Percentiles rank a stretch among this genome's conserved stretches.
These are phyloP conservation scores for Cheilosia scutellata DNA, from an alignment of 2,888 invertebrate species.

Conservation along the genomic window DNA sequence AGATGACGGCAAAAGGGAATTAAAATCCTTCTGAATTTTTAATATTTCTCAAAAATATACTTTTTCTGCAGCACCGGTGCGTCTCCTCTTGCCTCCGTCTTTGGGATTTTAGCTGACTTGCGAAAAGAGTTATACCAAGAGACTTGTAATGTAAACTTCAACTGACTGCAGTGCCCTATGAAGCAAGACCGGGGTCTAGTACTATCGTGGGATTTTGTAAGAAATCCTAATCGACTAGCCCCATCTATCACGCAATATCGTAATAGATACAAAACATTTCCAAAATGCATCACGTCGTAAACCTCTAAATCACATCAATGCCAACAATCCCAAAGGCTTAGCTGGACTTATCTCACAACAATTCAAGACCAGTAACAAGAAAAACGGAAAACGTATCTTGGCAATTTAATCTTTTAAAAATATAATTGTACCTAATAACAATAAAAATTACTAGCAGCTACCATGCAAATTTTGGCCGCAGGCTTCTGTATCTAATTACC, in stretches of 20 bases:
- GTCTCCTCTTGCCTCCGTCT: constrained; percentile 3
- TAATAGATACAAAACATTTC: constrained; percentile 28
- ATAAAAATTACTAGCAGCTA: constrained; percentile 50
- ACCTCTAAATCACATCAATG: constrained; percentile 38
- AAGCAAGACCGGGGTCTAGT: no score
- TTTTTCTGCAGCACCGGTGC: background rate
- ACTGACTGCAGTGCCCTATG: constrained; percentile 20
- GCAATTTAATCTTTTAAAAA: constrained; percentile 61
- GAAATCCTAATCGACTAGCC: background rate
- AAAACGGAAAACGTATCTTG: constrained; percentile 41
- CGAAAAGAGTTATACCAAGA: background rate
- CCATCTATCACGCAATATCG: constrained; percentile 16
- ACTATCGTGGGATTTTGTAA: background rate
- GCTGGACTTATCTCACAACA: constrained; percentile 8
- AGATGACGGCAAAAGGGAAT: constrained; percentile 17
- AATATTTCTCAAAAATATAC: constrained; percentile 66
- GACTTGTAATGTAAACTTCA: background rate
- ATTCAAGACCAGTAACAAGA: background rate
- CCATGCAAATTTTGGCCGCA: constrained; percentile 58
- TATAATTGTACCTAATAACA: constrained; percentile 45
- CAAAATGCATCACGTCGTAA: constrained; percentile 44
- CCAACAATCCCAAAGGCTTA: constrained; percentile 16
- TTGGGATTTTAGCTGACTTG: constrained; percentile 37
- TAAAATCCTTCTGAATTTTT: constrained; percentile 73
- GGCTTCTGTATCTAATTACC: constrained; percentile 63